These are phyloP conservation scores for Agrochola lychnidis DNA, from an alignment of 2,888 invertebrate species.

Conservation along the genomic window DNA sequence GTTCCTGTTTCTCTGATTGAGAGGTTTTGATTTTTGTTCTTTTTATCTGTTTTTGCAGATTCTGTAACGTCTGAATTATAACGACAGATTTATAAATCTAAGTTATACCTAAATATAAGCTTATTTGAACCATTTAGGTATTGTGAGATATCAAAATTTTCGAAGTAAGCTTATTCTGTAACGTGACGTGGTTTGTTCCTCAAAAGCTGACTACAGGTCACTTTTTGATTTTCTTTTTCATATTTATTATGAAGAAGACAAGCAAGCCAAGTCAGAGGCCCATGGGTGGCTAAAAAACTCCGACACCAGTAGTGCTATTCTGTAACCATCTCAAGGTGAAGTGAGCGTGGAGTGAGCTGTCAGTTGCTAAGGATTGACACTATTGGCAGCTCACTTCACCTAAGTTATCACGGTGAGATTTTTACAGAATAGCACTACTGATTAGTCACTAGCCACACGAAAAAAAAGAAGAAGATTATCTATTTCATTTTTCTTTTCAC, in stretches of 20 bases:
- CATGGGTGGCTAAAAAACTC: no score
- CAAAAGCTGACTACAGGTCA: background rate
- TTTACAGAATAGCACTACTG: no score
- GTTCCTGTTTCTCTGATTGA: background rate
- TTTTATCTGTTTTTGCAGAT: background rate
- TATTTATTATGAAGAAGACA: background rate
- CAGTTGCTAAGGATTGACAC: no score
- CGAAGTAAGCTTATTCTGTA: background rate
- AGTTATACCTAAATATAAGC: constrained; percentile 1
- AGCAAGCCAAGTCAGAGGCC: no score
- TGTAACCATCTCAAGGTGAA: no score
- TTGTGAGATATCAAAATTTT: background rate
- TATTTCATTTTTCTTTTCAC: background rate
- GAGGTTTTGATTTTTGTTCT: background rate
- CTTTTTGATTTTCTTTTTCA: background rate
- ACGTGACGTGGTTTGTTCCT: background rate
- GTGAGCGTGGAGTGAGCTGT: no score
- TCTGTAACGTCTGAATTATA: background rate
- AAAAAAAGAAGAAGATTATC: background rate
- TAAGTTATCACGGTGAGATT: no score
- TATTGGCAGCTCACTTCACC: no score
- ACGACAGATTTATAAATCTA: background rate
- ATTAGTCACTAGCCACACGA: no score
- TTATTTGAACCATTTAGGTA: background rate
- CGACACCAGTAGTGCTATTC: no score